Base-by-base conservation (phyloP, 1,140 invertebrate species). In the Lepeophtheirus salmonis region DNA sequence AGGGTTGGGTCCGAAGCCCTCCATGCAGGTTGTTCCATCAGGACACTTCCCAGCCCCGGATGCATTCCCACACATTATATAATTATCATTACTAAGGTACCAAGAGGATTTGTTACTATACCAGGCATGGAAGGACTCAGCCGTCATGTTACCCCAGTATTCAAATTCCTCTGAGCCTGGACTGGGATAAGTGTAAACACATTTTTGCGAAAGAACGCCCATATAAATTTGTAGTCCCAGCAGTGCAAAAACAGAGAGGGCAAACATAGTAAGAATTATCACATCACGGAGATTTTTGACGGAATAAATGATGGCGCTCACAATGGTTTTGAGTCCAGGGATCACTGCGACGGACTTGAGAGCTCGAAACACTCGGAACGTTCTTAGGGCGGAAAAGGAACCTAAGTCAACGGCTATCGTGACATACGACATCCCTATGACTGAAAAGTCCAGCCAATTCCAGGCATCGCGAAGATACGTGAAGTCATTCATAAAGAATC, bases 251-350 rank as follows among this genome's bases (percentile, higher is more conserved):
- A 97, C 90, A 69, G 89, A 92, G 65, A 97, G 79, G 65, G 90
- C 90, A 78, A 97, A 97, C 80, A 94, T 87, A 68, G 90, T 95
- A 75, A 97, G 80, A 76, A 97, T 95, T 77, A 94, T 92, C 77
- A 96, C 91, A 83, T 97, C 92, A 69, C 91, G 81, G 68, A 97
- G 84, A 80, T 95, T 92, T 78, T 94, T 92, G 71, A 96, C 90
- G 65, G 91, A 95, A 77, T 95, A 90, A 78, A 97, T 90, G 72
- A 97, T 89, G 77, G 91, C 91, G 73, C 90, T 89, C 68, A 97
- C 91, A 77, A 97, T 96, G 69, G 91, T 97, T 79, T 96, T 96
- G 77, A 96, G 80, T 77, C 90, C 91, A 92, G 71, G 23, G 72
- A 71, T 65, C 55, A 67, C 49, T 56, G 50, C 50, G n/a, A 60